phyloP scores from a whole-genome alignment of 2,797 vertebrate genomes.

The Furcifer pardalis region DNA sequence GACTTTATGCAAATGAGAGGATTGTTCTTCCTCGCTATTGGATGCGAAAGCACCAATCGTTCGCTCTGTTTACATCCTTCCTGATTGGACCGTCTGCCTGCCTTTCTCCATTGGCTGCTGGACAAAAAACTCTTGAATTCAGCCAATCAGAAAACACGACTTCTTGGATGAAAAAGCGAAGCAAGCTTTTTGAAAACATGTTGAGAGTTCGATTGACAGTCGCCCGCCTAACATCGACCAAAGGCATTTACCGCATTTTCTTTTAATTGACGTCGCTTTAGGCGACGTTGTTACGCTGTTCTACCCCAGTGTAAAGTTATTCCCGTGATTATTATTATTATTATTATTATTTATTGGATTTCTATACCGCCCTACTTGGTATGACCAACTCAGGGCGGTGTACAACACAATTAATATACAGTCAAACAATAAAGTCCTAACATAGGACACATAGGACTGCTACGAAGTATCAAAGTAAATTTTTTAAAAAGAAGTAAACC shows the following conservation, averaged over 20 bases:
- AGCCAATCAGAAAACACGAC: slow-evolving; percentile 12
- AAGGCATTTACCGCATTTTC: too few species aligned
- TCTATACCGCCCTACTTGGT: too few species aligned
- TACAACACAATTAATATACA: too few species aligned
- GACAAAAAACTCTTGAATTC: neutral
- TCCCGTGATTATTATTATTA: too few species aligned
- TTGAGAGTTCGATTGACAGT: neutral
- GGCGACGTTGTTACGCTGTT: too few species aligned
- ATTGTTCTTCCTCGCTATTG: slow-evolving; percentile 9
- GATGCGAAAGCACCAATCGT: neutral
- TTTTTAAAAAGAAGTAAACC: too few species aligned
- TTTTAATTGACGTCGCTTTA: neutral
- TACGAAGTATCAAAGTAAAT: too few species aligned
- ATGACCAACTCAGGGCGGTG: too few species aligned
- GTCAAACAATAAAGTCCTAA: too few species aligned
- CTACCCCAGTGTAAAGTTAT: too few species aligned
- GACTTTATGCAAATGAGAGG: slow-evolving; percentile 16
- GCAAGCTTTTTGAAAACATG: neutral
- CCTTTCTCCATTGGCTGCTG: slow-evolving; percentile 7
- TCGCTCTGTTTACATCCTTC: fast-evolving
- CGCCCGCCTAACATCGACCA: neutral
- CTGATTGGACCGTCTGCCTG: neutral
- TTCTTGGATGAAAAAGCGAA: neutral
- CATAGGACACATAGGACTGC: too few species aligned
- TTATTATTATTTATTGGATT: too few species aligned